Evolutionary conservation across 2,113 vertebrate species (phyloP).

Genomic region (Pandion haliaetus): DNA sequence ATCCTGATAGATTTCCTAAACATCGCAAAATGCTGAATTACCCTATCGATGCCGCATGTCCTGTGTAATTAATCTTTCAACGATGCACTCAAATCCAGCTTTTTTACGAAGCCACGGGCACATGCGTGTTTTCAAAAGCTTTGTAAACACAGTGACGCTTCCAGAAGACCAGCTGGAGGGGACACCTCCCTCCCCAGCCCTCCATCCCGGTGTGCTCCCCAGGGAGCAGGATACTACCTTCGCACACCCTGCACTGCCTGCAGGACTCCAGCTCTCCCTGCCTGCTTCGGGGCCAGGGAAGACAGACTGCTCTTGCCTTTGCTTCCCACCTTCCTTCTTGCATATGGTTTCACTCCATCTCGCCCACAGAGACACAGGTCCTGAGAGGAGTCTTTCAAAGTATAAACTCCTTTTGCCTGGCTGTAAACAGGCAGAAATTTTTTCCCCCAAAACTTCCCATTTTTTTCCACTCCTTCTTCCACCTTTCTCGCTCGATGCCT

Average conservation of each 20-base stretch:
- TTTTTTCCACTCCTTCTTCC: not conserved
- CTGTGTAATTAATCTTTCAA: not conserved
- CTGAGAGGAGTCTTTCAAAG: not conserved
- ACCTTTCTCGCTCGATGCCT: not conserved
- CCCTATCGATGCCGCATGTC: not conserved
- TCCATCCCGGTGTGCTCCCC: not conserved
- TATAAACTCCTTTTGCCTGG: not conserved
- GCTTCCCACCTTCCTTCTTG: not conserved
- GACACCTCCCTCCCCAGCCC: not conserved
- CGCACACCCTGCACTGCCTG: not conserved
- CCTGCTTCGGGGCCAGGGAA: not conserved
- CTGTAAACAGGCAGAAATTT: not conserved
- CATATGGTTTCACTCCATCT: not conserved
- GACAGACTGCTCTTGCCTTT: not conserved
- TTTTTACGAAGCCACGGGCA: not conserved
- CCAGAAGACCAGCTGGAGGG: not conserved
- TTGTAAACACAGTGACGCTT: not conserved
- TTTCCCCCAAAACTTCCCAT: rapidly evolving
- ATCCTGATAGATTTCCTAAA: not conserved
- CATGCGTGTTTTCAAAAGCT: not conserved
- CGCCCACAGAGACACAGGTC: not conserved
- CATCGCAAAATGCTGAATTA: not conserved
- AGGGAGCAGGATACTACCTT: rapidly evolving
- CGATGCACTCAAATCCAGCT: not conserved
- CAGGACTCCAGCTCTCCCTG: not conserved